Evolutionary conservation across 2,888 invertebrate genomes (phyloP), one percentile per base, ranked within the genome.

Genomic region (Caenorhabditis panamensis): DNA sequence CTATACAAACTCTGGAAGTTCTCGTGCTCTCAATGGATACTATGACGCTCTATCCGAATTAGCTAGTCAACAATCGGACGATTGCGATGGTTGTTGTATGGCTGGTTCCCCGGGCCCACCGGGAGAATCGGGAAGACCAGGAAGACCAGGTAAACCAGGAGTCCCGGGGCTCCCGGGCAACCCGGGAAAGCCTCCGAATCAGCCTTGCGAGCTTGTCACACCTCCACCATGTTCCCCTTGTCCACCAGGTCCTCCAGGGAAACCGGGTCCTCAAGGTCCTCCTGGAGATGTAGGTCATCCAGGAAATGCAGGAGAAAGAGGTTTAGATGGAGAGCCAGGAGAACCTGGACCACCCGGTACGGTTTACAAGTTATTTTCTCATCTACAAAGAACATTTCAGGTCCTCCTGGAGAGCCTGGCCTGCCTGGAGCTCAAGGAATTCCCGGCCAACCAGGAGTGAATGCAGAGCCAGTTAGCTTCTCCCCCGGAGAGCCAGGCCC

Each of bases 161-260:
- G n/a, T n/a, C n/a, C 3, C 79, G 4, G 84, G 84, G 22, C 18
- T 82, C 13, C 82, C 80, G 0, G 84, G 84, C 28, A 77, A 77
- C 24, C 82, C 82, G 13, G 84, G 84, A 44, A 79, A 79, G 44
- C 82, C 79, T 5, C 79, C 82, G 13, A 26, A 69, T 8, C 73
- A 73, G 37, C 82, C 79, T 1, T 82, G 82, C 26, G 79, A 79
- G 13, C 47, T 73, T 0, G 73, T 75, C 26, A 82, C 82, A 22
- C 82, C 82, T 36, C 82, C 82, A 1, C 82, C 82, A 13, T 82
- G 82, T 22, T 61, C 69, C 0, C 82, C 82, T 0, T 82, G 82
- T 53, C 82, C 82, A 0, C 16, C 79, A 1, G 82, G 82, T 11
- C 75, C 79, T 9, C 82, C 82, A 1, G 82, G 82, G 2, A 64